Base-by-base conservation (phyloP, 2,113 vertebrate species). In the Chloropsis hardwickii region DNA sequence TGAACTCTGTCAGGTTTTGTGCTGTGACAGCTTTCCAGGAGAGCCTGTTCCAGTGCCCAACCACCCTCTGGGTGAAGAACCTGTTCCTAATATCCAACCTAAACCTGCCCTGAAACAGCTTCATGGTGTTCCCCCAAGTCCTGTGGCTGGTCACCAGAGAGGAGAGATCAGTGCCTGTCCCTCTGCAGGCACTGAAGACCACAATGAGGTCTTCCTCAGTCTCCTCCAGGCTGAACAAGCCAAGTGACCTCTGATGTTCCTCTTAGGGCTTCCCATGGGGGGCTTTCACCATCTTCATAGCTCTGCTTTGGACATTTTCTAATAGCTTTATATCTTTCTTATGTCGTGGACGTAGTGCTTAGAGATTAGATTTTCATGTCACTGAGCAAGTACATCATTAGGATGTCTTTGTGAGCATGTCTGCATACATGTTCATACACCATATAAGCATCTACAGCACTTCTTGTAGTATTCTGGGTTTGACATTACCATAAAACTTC, bases 281-380 rank as follows among this genome's bases (percentile, higher is more conserved):
- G 14, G 27, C 6, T 31, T 78, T 61, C 29, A 53, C 19, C 33
- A n/a, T 33, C 28, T 33, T 53, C 12, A 20, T 16, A 54, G 39
- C 39, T 45, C n/a, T 78, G 19, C 47, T 78, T 33, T 61, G 54
- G 47, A 39, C 16, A 27, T 69, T 51, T 44, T 27, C 18, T 44
- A 8, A 18, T 22, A 31, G 12, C 54, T 69, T 69, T 69, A 16
- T 12, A 6, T 53, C 39, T 73, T 73, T 39, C n/a, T 60, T 33
- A 7, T 2, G 5, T 48, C 2, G 0, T 45, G 33, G 19, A n/a
- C 11, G 1, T n/a, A 20, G 15, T 83, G 48, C 67, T 80, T 54
- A 31, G 69, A n/a, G 39, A 12, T 25, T 65, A 39, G 35, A 50
- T 70, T n/a, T n/a, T 90, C 33, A 6, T 28, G 35, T 21, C 28